Evolutionary conservation across 2,888 invertebrate species (phyloP).

Genomic region (Miltochrista miniata): DNA sequence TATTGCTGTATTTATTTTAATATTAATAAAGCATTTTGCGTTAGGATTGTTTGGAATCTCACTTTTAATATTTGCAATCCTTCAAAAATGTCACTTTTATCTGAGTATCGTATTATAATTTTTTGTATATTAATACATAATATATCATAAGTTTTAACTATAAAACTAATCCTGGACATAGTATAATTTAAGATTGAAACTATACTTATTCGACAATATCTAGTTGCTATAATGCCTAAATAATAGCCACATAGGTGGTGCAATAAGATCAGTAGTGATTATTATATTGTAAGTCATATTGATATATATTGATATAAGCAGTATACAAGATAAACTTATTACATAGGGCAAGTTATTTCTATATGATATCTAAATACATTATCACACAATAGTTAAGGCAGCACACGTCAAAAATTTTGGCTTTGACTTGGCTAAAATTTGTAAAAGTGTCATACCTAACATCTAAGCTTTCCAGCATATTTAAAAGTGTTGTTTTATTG

Average conservation of each 20-base stretch:
- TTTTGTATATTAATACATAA: conserved; percentile 39
- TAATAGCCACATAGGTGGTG: conserved; percentile 25
- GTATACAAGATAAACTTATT: conserved; percentile 62
- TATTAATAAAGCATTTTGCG: conserved; percentile 22
- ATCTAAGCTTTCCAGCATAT: too few species aligned
- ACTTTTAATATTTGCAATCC: conserved; percentile 17
- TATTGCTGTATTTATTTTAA: conserved; percentile 16
- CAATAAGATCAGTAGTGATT: conserved; percentile 24
- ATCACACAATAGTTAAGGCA: conserved; percentile 23
- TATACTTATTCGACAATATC: conserved; percentile 47
- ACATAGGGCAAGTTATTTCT: conserved; percentile 64
- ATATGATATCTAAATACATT: conserved; percentile 26
- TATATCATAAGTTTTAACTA: conserved; percentile 39
- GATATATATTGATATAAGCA: conserved; percentile 64
- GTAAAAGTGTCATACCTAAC: too few species aligned
- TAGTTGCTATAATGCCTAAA: conserved; percentile 36
- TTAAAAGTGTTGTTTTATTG: too few species aligned
- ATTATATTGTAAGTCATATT: conserved; percentile 34
- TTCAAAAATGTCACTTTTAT: conserved; percentile 38
- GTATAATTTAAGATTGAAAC: conserved; percentile 43
- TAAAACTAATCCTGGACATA: conserved; percentile 54
- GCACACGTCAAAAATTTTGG: too few species aligned
- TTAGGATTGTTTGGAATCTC: conserved; percentile 27
- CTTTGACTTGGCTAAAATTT: too few species aligned
- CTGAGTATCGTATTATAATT: conserved; percentile 47